Evolutionary conservation across 2,797 vertebrate genomes (phyloP).

Genomic region (Galago senegalensis): DNA sequence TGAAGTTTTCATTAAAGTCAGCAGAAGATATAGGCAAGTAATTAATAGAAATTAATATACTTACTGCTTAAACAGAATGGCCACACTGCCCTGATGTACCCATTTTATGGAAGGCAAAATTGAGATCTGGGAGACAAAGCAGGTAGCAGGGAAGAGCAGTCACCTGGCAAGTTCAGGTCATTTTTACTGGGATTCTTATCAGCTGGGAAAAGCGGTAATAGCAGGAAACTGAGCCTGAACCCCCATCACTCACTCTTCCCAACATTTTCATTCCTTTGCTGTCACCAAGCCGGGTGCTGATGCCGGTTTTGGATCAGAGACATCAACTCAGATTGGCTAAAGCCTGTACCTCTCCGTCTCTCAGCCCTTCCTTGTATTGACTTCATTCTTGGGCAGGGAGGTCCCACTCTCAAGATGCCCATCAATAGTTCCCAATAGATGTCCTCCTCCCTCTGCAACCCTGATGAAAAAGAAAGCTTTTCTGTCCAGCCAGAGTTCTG

Average conservation of each 20-base stretch:
- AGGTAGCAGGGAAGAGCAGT: neutral
- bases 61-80: rapidly evolving
- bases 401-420: neutral
- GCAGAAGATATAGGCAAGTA: neutral
- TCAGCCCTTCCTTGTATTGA: neutral
- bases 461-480: rapidly evolving
- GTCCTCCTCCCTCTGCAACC: too few species aligned
- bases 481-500: neutral
- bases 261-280: neutral
- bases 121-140: neutral
- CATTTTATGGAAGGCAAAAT: neutral
- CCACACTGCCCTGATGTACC: rapidly evolving
- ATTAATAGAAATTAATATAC: neutral
- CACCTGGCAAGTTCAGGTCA: neutral
- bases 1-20: neutral
- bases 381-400: neutral
- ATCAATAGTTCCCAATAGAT: neutral
- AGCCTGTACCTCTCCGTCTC: neutral
- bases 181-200: neutral
- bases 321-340: neutral
- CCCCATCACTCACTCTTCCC: neutral
- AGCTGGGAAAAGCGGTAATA: neutral
- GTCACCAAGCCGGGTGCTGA: neutral
- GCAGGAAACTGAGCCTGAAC: neutral
- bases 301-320: neutral